Conservation (phyloP, 2,113 vertebrate species). For the Agelaius tricolor region DNA sequence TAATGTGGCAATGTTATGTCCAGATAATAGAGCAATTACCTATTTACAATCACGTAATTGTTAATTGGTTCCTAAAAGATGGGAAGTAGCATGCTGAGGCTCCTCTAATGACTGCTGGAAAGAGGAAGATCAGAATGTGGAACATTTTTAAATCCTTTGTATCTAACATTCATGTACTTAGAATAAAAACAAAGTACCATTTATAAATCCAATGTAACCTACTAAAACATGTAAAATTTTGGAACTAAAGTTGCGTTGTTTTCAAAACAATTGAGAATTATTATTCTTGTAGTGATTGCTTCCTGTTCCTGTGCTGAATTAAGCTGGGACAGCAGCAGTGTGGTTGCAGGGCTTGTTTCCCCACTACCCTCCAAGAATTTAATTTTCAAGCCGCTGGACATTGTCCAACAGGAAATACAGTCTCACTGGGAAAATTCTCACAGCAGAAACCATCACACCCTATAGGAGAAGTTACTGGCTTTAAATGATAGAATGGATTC, state of each 20-base stretch:
- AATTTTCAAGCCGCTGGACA: not conserved
- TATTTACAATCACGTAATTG: not conserved
- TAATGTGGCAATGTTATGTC: not conserved
- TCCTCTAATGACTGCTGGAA: not conserved
- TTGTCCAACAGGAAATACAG: not conserved
- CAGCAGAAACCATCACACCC: not conserved
- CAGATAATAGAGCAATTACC: not conserved
- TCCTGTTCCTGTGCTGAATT: not conserved
- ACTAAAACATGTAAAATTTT: not conserved
- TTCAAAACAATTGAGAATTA: not conserved
- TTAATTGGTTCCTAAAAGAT: not conserved
- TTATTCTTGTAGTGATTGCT: not conserved
- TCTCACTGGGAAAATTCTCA: not conserved
- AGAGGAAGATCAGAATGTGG: not conserved
- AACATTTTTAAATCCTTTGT: not conserved
- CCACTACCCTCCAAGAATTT: not conserved
- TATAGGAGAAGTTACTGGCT: not conserved
- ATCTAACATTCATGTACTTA: not conserved
- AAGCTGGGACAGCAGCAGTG: not conserved
- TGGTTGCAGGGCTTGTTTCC: not conserved
- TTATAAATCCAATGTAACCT: not conserved
- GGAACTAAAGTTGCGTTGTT: not conserved
- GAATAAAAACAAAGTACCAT: not conserved
- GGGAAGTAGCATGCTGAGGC: not conserved
- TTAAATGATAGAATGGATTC: not conserved